Evolutionary conservation across 2,888 invertebrate species (phyloP).

Genomic region (Nudaria mundana): DNA sequence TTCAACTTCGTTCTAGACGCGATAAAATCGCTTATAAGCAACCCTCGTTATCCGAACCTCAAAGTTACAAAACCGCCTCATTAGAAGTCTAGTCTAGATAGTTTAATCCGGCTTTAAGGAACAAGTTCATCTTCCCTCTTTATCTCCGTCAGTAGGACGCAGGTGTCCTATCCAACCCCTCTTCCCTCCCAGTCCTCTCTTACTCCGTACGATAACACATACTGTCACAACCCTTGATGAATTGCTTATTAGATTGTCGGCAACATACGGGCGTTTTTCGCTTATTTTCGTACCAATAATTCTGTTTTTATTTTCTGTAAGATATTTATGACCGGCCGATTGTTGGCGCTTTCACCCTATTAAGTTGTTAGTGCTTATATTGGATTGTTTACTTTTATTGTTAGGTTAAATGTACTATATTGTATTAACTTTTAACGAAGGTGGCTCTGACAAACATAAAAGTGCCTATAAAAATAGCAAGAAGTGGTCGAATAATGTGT

Average conservation of each 20-base stretch:
- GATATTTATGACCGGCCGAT: slow-evolving; percentile 40
- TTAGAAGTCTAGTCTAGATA: slow-evolving; percentile 60
- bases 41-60: slow-evolving; percentile 42
- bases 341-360: slow-evolving; percentile 47
- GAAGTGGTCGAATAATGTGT: no score
- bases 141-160: slow-evolving; percentile 59
- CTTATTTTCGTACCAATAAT: slow-evolving; percentile 57
- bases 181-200: slow-evolving; percentile 17
- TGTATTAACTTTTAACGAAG: no score
- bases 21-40: slow-evolving; percentile 17
- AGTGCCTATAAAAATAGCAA: no score
- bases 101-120: slow-evolving; percentile 54
- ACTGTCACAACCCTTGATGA: slow-evolving; percentile 74
- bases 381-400: not conserved
- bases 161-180: slow-evolving; percentile 52
- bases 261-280: slow-evolving; percentile 49
- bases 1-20: not conserved
- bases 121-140: slow-evolving; percentile 63
- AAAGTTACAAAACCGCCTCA: slow-evolving; percentile 45
- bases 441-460: no score
- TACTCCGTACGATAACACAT: slow-evolving; percentile 56
- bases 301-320: slow-evolving; percentile 41
- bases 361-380: slow-evolving; percentile 34
- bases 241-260: slow-evolving; percentile 73
- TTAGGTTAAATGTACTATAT: no score